Conservation (phyloP, 2,113 vertebrate genomes). For the Naja naja region DNA sequence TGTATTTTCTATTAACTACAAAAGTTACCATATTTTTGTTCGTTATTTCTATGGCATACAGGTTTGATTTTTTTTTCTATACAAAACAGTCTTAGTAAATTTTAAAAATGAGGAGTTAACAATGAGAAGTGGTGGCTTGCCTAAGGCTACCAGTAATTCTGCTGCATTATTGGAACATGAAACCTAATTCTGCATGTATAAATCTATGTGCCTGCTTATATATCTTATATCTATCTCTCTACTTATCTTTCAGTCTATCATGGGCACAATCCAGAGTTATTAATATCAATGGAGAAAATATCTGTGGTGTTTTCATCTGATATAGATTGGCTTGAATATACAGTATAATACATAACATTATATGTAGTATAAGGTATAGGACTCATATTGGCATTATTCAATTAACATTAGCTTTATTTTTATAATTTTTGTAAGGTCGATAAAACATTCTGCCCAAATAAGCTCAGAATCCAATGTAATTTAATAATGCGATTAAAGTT, state of each 20-base stretch:
- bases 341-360: not conserved
- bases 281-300: not conserved
- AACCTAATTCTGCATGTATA: not conserved
- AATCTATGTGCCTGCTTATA: not conserved
- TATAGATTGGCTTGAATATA: not conserved
- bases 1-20: not conserved
- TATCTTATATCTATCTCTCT: not conserved
- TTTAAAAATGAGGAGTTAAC: conserved; percentile 6
- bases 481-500: not conserved
- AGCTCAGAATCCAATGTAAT: not conserved
- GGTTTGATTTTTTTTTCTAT: not conserved
- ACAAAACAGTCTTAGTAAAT: not conserved
- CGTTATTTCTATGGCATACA: not conserved
- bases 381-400: not conserved
- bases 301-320: not conserved
- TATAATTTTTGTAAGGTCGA: not conserved
- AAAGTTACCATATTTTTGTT: not conserved
- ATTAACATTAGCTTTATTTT: not conserved
- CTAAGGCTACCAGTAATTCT: conserved; percentile 1
- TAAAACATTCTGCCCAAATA: not conserved
- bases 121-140: not conserved
- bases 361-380: not conserved
- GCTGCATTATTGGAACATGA: not conserved
- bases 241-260: not conserved
- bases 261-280: not conserved